These are phyloP conservation scores for Tetragonula carbonaria DNA, from an alignment of 2,888 invertebrate species.

Conservation along the genomic window DNA sequence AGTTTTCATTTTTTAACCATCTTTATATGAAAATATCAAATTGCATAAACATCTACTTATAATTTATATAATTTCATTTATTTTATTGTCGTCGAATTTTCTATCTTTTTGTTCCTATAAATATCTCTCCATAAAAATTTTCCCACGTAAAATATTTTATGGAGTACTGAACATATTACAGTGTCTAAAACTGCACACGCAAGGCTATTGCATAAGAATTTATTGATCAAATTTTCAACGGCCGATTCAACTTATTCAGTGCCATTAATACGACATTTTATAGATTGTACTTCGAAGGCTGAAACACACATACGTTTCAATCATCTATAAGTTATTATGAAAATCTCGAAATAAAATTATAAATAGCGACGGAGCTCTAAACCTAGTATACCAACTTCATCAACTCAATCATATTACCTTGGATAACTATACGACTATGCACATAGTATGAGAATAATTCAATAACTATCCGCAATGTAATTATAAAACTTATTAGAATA, in stretches of 20 bases:
- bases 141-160: no score
- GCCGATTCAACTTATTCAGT: neutral
- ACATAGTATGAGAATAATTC: neutral
- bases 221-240: neutral
- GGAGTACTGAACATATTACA: no score
- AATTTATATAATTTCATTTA: neutral
- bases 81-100: neutral
- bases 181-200: neutral
- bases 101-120: neutral
- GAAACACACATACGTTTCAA: neutral
- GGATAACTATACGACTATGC: neutral
- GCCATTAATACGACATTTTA: neutral
- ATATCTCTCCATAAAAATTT: neutral
- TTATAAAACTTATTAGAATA: no score
- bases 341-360: neutral
- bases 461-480: no score
- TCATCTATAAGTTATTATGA: neutral
- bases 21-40: neutral
- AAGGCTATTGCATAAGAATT: neutral
- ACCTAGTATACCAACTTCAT: neutral
- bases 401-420: neutral
- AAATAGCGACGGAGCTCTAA: neutral
- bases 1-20: neutral
- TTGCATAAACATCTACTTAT: neutral
- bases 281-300: neutral